Evolutionary conservation across 2,888 invertebrate species (phyloP).

Genomic region (Drosophila kanekoi): DNA sequence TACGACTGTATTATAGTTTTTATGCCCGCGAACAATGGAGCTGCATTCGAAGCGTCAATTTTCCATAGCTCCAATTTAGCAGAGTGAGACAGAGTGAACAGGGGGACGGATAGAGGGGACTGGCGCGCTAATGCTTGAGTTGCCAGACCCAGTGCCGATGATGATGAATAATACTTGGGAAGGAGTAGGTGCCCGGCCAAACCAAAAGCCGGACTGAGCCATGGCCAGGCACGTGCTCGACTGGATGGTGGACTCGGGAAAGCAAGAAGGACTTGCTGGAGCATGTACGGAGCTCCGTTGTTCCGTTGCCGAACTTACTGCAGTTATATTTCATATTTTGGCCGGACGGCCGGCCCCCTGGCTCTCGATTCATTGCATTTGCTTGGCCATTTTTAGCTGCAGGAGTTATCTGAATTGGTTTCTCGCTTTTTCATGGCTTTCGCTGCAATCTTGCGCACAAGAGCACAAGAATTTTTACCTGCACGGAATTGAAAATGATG

Average conservation of each 20-base stretch:
- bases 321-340: conserved; percentile 77
- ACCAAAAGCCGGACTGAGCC: conserved; percentile 29
- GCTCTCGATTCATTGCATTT: conserved; percentile 65
- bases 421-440: conserved; percentile 72
- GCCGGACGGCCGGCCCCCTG: conserved; percentile 13
- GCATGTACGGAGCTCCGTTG: conserved; percentile 37
- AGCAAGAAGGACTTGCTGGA: conserved; percentile 1
- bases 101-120: neutral
- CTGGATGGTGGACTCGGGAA: conserved; percentile 1
- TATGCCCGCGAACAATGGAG: conserved; percentile 57
- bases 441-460: conserved; percentile 68
- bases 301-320: conserved; percentile 56
- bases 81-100: neutral
- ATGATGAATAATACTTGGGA: conserved; percentile 65
- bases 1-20: conserved; percentile 63
- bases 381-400: conserved; percentile 45
- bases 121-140: conserved; percentile 58
- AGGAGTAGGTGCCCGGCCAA: conserved; percentile 4
- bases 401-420: conserved; percentile 77
- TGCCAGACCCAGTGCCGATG: conserved; percentile 48
- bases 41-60: conserved; percentile 65
- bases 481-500: conserved; percentile 75
- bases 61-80: conserved; percentile 52
- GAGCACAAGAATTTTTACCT: conserved; percentile 71
- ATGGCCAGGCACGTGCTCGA: conserved; percentile 60